phyloP scores from a whole-genome alignment of 2,797 vertebrate species.

The Hafferia zeledoni region DNA sequence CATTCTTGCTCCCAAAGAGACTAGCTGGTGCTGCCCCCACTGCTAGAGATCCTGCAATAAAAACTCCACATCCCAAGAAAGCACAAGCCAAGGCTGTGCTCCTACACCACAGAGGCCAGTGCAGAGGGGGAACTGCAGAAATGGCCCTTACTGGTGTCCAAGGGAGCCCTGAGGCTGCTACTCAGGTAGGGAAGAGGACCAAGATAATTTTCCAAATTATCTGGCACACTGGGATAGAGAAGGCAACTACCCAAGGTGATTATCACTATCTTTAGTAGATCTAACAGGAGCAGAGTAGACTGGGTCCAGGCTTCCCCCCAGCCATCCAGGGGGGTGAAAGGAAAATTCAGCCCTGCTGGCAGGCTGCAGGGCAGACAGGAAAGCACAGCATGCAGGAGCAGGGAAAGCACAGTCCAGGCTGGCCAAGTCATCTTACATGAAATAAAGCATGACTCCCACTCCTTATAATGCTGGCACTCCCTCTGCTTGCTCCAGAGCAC shows the following conservation, averaged over 20 bases:
- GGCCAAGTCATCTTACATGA: neutral
- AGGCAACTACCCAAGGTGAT: neutral
- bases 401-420: neutral
- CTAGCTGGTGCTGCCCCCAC: fast-evolving
- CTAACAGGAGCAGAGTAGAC: neutral
- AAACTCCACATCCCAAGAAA: fast-evolving
- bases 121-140: neutral
- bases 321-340: neutral
- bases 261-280: neutral
- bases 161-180: neutral
- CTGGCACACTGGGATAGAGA: neutral
- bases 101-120: neutral
- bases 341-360: neutral
- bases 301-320: neutral
- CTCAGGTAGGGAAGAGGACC: neutral
- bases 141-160: neutral
- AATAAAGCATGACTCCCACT: fast-evolving
- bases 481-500: neutral
- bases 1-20: neutral
- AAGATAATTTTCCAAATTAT: neutral
- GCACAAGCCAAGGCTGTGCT: neutral
- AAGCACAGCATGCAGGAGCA: neutral
- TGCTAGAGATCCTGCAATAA: neutral
- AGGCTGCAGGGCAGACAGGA: neutral
- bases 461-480: neutral